Base-by-base conservation (phyloP, 2,797 vertebrate species). In the Hoplostethus atlanticus region DNA sequence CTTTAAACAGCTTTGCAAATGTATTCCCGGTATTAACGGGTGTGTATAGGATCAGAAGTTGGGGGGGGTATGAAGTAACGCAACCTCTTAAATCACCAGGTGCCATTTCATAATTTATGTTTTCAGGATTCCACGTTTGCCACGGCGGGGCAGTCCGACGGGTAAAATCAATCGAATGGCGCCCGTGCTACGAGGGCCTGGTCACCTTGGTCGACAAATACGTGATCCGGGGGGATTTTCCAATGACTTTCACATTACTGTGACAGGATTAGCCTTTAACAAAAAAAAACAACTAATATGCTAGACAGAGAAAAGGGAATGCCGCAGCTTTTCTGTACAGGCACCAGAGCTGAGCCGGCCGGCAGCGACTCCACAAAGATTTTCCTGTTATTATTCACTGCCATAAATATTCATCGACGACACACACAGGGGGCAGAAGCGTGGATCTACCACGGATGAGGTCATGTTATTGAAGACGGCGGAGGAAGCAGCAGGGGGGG, bases 331-430 rank as follows among this genome's bases (percentile, higher is more conserved):
- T 83, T 81, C 71, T 61, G 60, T 59, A 69, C 48, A 48, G 56
- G 36, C 59, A 0, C 42, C 55, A 8, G 52, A 66, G 69, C 47
- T 50, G 46, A 65, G 73, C 71, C 73, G 58, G 76, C 86, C 82
- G 75, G 82, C 48, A 76, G 80, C 67, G 44, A 70, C 81, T 71
- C 77, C 71, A 77, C 76, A 64, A 79, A 76, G 77, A 79, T 68
- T 73, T 80, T 70, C 65, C 62, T 73, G 85, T 85, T 90, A 87
- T 87, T 82, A 89, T 86, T 86, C 79, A 67, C 64, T 51, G 64
- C 64, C 83, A 90, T 92, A 90, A 87, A 91, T 93, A 94, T 92
- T 91, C 86, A 90, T 89, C 16, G 83, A 57, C 68, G 38, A 80
- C 84, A 67, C 73, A 74, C 72, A 64, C 72, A 60, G 72, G 78